Evolutionary conservation across 2,797 vertebrate genomes (phyloP).

Genomic region (Myotis planiceps): DNA sequence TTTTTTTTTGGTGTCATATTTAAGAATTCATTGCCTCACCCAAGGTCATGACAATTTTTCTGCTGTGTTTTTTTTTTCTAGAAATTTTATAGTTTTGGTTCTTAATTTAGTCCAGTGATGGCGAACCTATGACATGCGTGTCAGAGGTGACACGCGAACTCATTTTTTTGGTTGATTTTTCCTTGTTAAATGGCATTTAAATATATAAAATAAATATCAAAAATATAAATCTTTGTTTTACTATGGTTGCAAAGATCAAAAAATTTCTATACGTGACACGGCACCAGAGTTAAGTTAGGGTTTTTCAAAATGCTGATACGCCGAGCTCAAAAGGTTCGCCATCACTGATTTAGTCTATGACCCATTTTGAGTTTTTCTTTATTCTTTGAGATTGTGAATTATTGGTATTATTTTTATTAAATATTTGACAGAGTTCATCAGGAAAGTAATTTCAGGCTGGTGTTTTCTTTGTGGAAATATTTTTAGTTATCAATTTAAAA

Average conservation of each 20-base stretch:
- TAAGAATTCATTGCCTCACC: neutral
- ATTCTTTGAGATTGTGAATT: conserved; percentile 13
- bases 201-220: no score
- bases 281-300: no score
- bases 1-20: neutral
- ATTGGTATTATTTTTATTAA: neutral
- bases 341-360: neutral
- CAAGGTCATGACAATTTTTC: neutral
- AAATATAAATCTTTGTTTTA: no score
- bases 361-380: conserved; percentile 23
- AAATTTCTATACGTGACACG: no score
- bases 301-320: no score
- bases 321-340: no score
- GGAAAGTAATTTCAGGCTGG: neutral
- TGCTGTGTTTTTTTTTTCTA: neutral
- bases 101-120: neutral
- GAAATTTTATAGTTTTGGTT: neutral
- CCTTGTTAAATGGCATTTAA: no score
- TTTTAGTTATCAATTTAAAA: conserved; percentile 22
- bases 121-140: no score
- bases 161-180: no score
- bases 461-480: neutral
- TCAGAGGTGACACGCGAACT: no score
- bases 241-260: no score
- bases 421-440: neutral